A percentile compares a stretch with the other conserved stretches of the same genome.
phyloP scores from a whole-genome alignment of 2,113 vertebrate species.

The Apeltes quadracus region DNA sequence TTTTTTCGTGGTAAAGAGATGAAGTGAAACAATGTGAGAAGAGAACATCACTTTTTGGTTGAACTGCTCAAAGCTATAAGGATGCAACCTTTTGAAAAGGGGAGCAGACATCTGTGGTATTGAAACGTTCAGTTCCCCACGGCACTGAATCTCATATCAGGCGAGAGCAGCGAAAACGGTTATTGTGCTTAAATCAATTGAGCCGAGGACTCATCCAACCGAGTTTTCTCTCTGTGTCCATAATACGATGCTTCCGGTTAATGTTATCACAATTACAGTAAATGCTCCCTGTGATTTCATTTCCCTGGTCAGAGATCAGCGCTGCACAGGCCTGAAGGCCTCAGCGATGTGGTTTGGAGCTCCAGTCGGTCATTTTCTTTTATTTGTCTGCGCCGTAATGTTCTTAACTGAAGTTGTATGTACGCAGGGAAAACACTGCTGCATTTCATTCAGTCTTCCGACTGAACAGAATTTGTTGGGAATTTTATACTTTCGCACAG shows the following conservation, averaged over 20 bases:
- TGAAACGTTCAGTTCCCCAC: neutral
- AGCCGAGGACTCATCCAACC: neutral
- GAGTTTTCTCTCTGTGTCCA: slow-evolving; percentile 2
- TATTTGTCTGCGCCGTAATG: slow-evolving; percentile 24
- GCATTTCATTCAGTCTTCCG: neutral
- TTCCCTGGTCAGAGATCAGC: slow-evolving; percentile 10
- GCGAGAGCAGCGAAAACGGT: neutral
- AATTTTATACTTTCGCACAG: neutral
- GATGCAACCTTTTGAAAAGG: neutral
- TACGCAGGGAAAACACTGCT: neutral
- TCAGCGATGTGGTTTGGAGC: slow-evolving; percentile 42
- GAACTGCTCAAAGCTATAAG: neutral
- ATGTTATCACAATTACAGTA: slow-evolving; percentile 10
- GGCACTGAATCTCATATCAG: neutral
- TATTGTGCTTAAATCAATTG: slow-evolving; percentile 16
- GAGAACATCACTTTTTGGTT: neutral
- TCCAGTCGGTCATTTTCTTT: slow-evolving; percentile 41
- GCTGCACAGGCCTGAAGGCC: slow-evolving; percentile 20
- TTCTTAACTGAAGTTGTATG: slow-evolving; percentile 21
- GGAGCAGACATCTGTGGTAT: neutral
- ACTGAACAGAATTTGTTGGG: neutral
- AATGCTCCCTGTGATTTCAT: slow-evolving; percentile 8
- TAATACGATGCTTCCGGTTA: neutral
- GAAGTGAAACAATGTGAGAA: neutral
- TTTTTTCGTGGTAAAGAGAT: neutral